These are phyloP conservation scores for Rhodophaea formosa DNA, from an alignment of 2,888 invertebrate genomes.

Conservation along the genomic window DNA sequence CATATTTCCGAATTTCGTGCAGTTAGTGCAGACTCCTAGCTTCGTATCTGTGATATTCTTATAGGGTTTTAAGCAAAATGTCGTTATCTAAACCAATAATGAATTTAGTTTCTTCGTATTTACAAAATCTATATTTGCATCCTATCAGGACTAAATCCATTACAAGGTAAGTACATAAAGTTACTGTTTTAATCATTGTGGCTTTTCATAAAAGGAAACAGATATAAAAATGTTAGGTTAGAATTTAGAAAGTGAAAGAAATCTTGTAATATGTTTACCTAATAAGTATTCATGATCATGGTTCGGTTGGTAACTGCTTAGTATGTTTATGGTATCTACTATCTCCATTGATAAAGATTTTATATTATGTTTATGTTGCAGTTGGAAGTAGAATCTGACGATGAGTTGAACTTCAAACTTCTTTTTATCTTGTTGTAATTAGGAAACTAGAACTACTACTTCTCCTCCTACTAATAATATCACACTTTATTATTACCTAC, in stretches of 20 bases:
- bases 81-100: constrained; percentile 87
- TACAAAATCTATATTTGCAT: constrained; percentile 87
- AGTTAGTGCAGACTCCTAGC: neutral
- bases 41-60: constrained; percentile 1
- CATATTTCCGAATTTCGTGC: neutral
- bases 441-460: too few relatives aligned
- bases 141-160: constrained; percentile 90
- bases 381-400: neutral
- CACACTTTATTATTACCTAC: too few relatives aligned
- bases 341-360: too few relatives aligned
- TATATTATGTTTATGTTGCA: too few relatives aligned
- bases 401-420: neutral
- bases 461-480: too few relatives aligned
- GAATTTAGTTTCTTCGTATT: constrained; percentile 85
- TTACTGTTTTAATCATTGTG: neutral
- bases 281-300: too few relatives aligned
- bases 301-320: too few relatives aligned
- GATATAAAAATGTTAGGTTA: constrained; percentile 13
- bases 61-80: constrained; percentile 67
- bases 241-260: constrained; percentile 5
- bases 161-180: constrained; percentile 87
- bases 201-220: neutral
- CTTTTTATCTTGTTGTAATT: neutral
- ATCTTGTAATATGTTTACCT: too few relatives aligned
- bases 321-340: too few relatives aligned